These are phyloP conservation scores for Ophion obscuratus DNA, from an alignment of 2,888 invertebrate species.

Conservation along the genomic window DNA sequence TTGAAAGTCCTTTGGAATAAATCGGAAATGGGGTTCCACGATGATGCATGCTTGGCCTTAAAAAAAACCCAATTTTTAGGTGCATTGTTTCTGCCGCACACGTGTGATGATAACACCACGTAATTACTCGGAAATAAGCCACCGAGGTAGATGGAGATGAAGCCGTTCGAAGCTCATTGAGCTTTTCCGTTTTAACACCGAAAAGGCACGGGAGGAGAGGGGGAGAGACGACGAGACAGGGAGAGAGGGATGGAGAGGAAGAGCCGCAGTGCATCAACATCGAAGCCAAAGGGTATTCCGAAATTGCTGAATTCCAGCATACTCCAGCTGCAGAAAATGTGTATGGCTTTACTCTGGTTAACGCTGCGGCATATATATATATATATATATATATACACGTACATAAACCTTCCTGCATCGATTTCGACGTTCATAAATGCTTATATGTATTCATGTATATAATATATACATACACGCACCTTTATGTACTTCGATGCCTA, in stretches of 20 bases:
- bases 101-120: constrained; percentile 6
- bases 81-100: background rate
- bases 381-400: too few species aligned
- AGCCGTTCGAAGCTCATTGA: constrained; percentile 17
- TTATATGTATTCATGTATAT: background rate
- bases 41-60: background rate
- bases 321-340: constrained; percentile 56
- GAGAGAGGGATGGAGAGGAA: constrained; percentile 30
- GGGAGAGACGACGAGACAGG: constrained; percentile 13
- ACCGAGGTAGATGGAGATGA: constrained; percentile 22
- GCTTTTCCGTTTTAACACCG: constrained; percentile 11
- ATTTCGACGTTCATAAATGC: background rate
- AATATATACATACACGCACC: too few species aligned
- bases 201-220: constrained; percentile 24
- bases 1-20: background rate
- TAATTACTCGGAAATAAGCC: constrained; percentile 33
- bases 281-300: constrained; percentile 60
- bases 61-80: background rate
- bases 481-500: constrained; percentile 15
- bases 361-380: constrained; percentile 39
- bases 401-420: background rate
- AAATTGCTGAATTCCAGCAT: constrained; percentile 66
- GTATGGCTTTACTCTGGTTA: constrained; percentile 50
- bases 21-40: background rate
- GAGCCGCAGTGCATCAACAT: constrained; percentile 28